A percentile compares a stretch with the other conserved stretches of the same genome.
These are phyloP conservation scores for Aulostomus chinensis DNA, from an alignment of 2,797 vertebrate genomes.

Conservation along the genomic window DNA sequence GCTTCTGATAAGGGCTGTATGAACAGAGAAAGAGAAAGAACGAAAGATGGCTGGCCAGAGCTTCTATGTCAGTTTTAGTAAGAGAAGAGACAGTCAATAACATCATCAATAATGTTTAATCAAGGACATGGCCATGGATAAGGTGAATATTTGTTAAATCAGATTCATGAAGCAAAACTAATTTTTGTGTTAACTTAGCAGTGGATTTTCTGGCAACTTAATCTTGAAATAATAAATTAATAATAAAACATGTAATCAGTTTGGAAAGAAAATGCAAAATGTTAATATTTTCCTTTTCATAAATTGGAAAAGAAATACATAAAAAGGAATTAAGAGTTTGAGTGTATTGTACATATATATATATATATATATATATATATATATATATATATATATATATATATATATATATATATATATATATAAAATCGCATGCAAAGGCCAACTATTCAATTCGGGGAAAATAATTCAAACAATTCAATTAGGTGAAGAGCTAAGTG, in stretches of 20 bases:
- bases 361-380: no score
- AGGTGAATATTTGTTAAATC: slow-evolving; percentile 26
- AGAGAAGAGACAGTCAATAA: slow-evolving; percentile 64
- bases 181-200: slow-evolving; percentile 4
- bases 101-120: slow-evolving; percentile 67
- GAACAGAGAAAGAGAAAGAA: neutral
- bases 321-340: no score
- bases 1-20: neutral
- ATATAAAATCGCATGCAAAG: no score
- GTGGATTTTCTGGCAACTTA: neutral
- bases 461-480: slow-evolving; percentile 5
- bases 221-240: neutral
- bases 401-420: no score
- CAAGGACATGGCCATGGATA: slow-evolving; percentile 23
- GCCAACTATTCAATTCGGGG: no score
- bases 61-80: slow-evolving; percentile 51
- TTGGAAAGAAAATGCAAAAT: no score
- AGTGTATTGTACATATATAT: no score
- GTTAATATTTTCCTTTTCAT: neutral
- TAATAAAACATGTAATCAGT: no score
- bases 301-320: no score
- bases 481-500: neutral
- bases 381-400: no score
- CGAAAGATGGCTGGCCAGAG: slow-evolving; percentile 11
- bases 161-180: slow-evolving; percentile 35